phyloP scores from a whole-genome alignment of 2,888 invertebrate species.

The Chrysomela aeneicollis region DNA sequence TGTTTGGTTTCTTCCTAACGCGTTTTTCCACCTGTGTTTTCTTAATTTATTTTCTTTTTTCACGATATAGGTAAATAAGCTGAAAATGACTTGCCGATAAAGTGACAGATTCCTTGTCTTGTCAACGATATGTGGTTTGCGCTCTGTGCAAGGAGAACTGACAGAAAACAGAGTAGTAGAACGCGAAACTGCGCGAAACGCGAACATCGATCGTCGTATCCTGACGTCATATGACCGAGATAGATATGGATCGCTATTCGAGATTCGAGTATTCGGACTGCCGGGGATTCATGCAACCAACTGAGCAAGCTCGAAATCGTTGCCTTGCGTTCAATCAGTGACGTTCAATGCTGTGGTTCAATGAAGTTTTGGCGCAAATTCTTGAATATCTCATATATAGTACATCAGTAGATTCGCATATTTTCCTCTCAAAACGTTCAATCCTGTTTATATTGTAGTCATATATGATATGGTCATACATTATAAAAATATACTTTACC shows the following conservation, averaged over 20 bases:
- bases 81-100: not conserved
- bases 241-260: not conserved
- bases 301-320: slow-evolving; percentile 45
- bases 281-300: slow-evolving; percentile 44
- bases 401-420: no score
- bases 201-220: not conserved
- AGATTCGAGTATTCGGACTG: no score
- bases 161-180: not conserved
- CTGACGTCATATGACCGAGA: not conserved
- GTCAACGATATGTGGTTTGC: not conserved
- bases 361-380: slow-evolving; percentile 1
- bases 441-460: no score
- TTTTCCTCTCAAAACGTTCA: no score
- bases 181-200: no score
- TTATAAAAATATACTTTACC: no score
- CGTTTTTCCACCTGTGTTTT: not conserved
- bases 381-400: not conserved
- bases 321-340: slow-evolving; percentile 6
- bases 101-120: not conserved
- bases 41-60: not conserved
- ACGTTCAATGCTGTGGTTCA: not conserved
- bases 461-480: no score
- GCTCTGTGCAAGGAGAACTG: not conserved
- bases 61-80: no score
- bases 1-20: not conserved